Conservation (phyloP, 2,113 vertebrate species). For the Balaeniceps rex region DNA sequence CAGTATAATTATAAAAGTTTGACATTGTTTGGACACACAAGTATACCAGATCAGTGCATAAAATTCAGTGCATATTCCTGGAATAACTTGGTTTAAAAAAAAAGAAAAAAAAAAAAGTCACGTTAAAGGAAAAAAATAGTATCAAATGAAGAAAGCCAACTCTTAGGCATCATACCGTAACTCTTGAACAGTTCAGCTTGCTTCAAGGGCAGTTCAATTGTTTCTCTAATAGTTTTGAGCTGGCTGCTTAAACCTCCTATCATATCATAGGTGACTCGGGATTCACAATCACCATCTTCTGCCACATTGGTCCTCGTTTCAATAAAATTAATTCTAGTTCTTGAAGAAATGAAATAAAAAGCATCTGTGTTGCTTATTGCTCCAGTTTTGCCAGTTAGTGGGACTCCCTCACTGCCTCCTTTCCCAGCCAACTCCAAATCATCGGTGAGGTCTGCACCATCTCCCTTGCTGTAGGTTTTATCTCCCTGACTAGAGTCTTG, state of each 20-base stretch:
- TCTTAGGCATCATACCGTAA: slow-evolving; percentile 77
- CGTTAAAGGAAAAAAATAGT: not conserved
- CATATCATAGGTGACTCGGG: slow-evolving; percentile 86
- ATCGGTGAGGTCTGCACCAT: not conserved
- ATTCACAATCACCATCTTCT: slow-evolving; percentile 20
- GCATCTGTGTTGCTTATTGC: slow-evolving; percentile 61
- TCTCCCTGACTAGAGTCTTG: not conserved
- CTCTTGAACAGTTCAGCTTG: slow-evolving; percentile 86
- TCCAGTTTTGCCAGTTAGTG: slow-evolving; percentile 33
- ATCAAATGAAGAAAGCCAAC: not conserved
- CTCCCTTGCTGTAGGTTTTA: not conserved
- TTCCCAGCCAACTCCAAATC: not conserved
- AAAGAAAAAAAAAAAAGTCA: not conserved
- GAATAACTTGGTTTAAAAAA: not conserved
- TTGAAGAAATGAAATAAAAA: slow-evolving; percentile 85
- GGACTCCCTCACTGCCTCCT: not conserved
- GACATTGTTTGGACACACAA: not conserved
- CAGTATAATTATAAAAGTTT: not conserved
- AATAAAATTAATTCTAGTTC: slow-evolving; percentile 77
- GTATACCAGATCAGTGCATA: not conserved
- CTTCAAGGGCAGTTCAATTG: slow-evolving; percentile 90
- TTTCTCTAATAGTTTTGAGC: slow-evolving; percentile 86
- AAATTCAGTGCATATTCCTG: not conserved
- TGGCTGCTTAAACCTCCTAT: slow-evolving; percentile 90
- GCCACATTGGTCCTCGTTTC: not conserved